Evolutionary conservation across 2,888 invertebrate species (phyloP), one percentile per base, ranked within the genome.

Genomic region (Heteromurus nitidus): DNA sequence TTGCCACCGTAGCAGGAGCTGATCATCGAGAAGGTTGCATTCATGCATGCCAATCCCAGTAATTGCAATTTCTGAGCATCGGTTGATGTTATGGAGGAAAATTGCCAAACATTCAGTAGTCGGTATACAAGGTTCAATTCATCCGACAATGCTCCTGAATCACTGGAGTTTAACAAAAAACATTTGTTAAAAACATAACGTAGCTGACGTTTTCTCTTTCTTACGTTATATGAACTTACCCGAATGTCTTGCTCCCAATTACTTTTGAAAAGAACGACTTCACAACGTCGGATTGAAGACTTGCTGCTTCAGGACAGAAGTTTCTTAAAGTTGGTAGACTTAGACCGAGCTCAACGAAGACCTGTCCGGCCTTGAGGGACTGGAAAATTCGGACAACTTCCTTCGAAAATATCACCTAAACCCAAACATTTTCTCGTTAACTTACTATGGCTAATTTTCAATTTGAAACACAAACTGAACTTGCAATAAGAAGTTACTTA

Each of bases 51-150:
- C 13, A 87, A 31, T 9, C 85, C 86, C 0, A 87, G 79, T 22
- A 84, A 77, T 13, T 80, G 68, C 24, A 87, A 55, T 65, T 83
- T 81, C 22, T 85, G 83, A 20, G 85, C 83, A 70, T 87, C 86
- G 7, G 72, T 31, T 7, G 85, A 64, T 9, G 76, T 82, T 7
- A 87, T 72, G 0, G 86, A 84, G 18, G 86, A 64, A 80, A 86
- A 86, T 9, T 86, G 69, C 67, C 85, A 84, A 24, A 86, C 81
- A 20, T 80, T 82, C 58, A 87, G 44, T 13, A 87, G 67, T 16
- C 85, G 84, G 47, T 84, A 86, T 1, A 86, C 84, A 47, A 86
- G 74, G 53, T 85, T 85, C n/a, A 87, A 60, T 75, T 87, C 87
- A 77, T 87, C 86, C 2, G 85, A 81, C 3, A 87, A 22, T 2